Evolutionary conservation across 92 coral and sea anemone species (phyloP), one percentile per base, ranked within the genome.

Genomic region (Pocillopora grandis): DNA sequence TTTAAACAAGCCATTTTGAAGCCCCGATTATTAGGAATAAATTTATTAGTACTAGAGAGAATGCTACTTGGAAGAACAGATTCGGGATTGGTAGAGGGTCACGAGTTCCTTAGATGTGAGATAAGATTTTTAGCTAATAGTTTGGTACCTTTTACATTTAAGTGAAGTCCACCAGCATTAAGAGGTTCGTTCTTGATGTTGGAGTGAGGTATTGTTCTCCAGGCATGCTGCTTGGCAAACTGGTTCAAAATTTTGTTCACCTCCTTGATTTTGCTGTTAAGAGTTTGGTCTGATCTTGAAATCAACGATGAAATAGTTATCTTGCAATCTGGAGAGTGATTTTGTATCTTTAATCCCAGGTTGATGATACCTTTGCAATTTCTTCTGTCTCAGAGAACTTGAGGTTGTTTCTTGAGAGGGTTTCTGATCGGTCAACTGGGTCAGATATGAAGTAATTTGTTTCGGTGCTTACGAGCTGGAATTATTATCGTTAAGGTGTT

Each of bases 231-330:
- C 27, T 77, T 77, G 56, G 70, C 83, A 59, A 77, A 58, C 35
- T 23, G 48, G 88, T 85, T 77, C 31, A 85, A 78, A 27, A 77
- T 85, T 77, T 57, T 85, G 76, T 61, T 85, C 36, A 85, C 84
- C 62, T 85, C 88, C 16, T 33, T 27, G 75, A 69, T 68, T 77
- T 85, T 85, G 66, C 60, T 5, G 72, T 85, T 52, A 16, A 68
- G 84, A 77, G 42, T 66, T 58, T 60, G 57, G 75, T 85, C 88
- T n/a, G 74, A 33, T 66, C 88, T 85, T 19, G 60, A 64, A 85
- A 77, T 69, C 49, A 85, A 77, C 12, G 76, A 76, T 12, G 83
- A 85, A 76, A 85, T 63, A 14, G 88, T 85, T 65, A 77, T 78
- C 68, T 85, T 83, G 80, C 79, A 70, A 17, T 72, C 71, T 62